phyloP scores from a whole-genome alignment of 2,888 invertebrate species.

The Synergus gifuensis region DNA sequence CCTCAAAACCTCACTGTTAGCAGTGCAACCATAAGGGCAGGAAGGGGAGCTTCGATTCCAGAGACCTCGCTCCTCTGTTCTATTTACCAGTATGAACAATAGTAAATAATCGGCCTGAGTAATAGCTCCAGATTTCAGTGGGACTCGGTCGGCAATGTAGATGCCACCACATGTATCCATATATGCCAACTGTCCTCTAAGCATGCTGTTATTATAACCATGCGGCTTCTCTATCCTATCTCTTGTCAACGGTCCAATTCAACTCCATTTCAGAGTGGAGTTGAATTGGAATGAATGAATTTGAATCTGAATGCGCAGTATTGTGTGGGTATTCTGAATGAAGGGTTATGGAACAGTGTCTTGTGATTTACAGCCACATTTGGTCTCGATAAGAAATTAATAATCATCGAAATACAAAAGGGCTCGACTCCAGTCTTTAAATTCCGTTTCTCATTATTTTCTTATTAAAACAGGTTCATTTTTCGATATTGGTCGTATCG shows the following conservation, averaged over 20 bases:
- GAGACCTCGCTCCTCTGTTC: slow-evolving; percentile 17
- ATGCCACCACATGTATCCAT: slow-evolving; percentile 8
- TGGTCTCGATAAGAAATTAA: no score
- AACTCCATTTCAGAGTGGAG: slow-evolving; percentile 9
- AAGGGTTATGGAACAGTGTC: not conserved
- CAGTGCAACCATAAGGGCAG: slow-evolving; percentile 15
- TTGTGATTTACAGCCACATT: not conserved
- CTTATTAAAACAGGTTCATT: no score
- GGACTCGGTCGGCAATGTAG: slow-evolving; percentile 11
- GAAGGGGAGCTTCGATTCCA: slow-evolving; percentile 23
- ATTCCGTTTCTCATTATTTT: no score
- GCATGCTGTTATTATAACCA: slow-evolving; percentile 62
- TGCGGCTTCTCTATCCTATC: slow-evolving; percentile 62
- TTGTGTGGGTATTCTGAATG: not conserved
- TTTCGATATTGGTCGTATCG: no score
- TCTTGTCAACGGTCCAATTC: slow-evolving; percentile 50
- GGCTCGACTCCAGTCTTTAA: no score
- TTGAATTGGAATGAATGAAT: no score
- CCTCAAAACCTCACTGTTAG: not conserved
- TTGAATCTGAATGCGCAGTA: slow-evolving; percentile 9
- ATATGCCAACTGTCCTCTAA: slow-evolving; percentile 36
- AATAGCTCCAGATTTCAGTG: slow-evolving; percentile 54
- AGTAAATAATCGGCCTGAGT: slow-evolving; percentile 64
- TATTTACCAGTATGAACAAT: slow-evolving; percentile 58
- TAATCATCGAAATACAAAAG: no score